Evolutionary conservation across 2,888 invertebrate species (phyloP).

Genomic region (Drosophila atripex): DNA sequence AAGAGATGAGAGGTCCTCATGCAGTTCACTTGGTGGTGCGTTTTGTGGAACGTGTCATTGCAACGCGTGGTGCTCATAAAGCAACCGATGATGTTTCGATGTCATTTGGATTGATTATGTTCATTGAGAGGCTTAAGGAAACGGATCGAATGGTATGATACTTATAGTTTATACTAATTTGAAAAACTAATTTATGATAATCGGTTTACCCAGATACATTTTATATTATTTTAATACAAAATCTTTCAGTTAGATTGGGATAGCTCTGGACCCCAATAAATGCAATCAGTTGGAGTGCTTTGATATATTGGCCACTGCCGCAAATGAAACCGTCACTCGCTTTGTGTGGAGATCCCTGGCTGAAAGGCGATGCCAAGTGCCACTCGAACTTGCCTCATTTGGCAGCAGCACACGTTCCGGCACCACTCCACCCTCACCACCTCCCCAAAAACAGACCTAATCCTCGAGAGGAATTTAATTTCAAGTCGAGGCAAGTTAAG

Average conservation of each 20-base stretch:
- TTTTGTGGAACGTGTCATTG: constrained; percentile 64
- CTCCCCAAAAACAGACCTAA: constrained; percentile 1
- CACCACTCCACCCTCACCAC: background rate
- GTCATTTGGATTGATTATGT: background rate
- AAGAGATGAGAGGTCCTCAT: constrained; percentile 1
- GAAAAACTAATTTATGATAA: no score
- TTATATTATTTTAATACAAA: background rate
- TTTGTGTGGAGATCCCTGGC: constrained; percentile 17
- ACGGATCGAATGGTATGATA: background rate
- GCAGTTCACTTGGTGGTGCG: constrained; percentile 11
- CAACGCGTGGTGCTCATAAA: constrained; percentile 62
- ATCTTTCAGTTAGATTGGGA: constrained; percentile 6
- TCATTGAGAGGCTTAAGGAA: background rate
- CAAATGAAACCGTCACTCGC: constrained; percentile 44
- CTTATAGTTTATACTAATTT: no score
- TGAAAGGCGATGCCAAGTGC: constrained; percentile 38
- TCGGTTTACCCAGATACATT: no score
- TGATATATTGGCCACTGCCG: constrained; percentile 56
- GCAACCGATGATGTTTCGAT: constrained; percentile 32
- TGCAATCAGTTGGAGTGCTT: constrained; percentile 68
- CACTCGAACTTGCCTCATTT: constrained; percentile 59
- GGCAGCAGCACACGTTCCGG: constrained; percentile 68
- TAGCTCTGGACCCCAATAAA: constrained; percentile 50
- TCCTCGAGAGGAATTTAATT: constrained; percentile 50
- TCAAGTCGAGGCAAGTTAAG: constrained; percentile 69